A percentile compares a stretch with the other conserved stretches of the same genome.
phyloP scores from a whole-genome alignment of 2,888 invertebrate species.

The Ctena decussata region DNA sequence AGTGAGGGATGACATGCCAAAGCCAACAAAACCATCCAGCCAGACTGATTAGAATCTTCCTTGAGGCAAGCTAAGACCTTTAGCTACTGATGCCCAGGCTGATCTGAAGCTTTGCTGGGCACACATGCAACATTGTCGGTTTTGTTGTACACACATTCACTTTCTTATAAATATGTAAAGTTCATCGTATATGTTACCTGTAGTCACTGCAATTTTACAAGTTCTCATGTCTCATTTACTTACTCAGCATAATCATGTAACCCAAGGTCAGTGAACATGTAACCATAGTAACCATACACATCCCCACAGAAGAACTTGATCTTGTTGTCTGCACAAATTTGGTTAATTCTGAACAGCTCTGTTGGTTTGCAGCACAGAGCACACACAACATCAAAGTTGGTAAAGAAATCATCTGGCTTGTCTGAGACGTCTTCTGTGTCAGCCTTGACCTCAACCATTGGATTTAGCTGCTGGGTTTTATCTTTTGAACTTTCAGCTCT shows the following conservation, averaged over 20 bases:
- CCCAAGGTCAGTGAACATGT: slow-evolving; percentile 95
- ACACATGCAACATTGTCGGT: too few relatives aligned
- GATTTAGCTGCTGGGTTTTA: slow-evolving; percentile 95
- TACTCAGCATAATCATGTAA: slow-evolving; percentile 94
- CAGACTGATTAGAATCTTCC: too few relatives aligned
- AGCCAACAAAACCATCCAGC: too few relatives aligned
- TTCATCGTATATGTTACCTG: too few relatives aligned
- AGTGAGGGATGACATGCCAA: too few relatives aligned
- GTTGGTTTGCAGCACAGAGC: slow-evolving; percentile 92
- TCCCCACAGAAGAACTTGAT: slow-evolving; percentile 96
- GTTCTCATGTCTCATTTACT: slow-evolving; percentile 86
- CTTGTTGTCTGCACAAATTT: slow-evolving; percentile 89
- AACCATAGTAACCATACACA: slow-evolving; percentile 97
- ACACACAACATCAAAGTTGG: slow-evolving; percentile 93
- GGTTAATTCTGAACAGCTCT: slow-evolving; percentile 92
- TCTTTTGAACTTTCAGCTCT: slow-evolving; percentile 94
- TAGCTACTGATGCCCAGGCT: too few relatives aligned
- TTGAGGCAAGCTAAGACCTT: too few relatives aligned
- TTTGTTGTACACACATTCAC: too few relatives aligned
- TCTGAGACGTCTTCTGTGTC: slow-evolving; percentile 89
- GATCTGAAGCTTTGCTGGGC: too few relatives aligned
- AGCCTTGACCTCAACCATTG: slow-evolving; percentile 94
- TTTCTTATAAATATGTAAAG: too few relatives aligned
- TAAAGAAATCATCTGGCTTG: slow-evolving; percentile 92
- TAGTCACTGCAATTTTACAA: too few relatives aligned